Evolutionary conservation across 1,140 invertebrate genomes (phyloP).

Genomic region (Paramacrobiotus metropolitanus): DNA sequence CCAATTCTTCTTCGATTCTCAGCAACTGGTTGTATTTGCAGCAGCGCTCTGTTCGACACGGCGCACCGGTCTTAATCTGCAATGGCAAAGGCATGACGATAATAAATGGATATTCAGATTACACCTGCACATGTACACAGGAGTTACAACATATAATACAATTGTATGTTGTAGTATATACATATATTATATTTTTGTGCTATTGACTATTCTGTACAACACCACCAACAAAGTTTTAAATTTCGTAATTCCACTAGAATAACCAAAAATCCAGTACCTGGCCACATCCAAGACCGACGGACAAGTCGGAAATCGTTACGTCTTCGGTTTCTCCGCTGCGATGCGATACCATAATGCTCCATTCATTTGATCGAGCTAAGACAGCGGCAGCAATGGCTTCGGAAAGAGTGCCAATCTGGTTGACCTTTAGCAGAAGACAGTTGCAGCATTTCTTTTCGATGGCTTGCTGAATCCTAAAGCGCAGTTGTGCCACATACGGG

Average conservation of each 20-base stretch:
- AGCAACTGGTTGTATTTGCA: slow-evolving; percentile 34
- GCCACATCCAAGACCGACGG: slow-evolving; percentile 9
- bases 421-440: neutral
- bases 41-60: slow-evolving; percentile 30
- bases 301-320: slow-evolving; percentile 14
- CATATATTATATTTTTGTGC: no score
- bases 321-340: slow-evolving; percentile 16
- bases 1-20: slow-evolving; percentile 32
- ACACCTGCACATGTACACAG: no score
- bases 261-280: slow-evolving; percentile 6
- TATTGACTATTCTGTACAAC: no score
- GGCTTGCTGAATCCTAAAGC: neutral
- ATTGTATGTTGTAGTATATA: no score
- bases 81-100: neutral
- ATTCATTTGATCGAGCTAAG: neutral
- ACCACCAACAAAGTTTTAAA: neutral
- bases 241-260: neutral
- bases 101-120: no score
- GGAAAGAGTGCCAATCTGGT: slow-evolving; percentile 1
- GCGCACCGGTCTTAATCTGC: slow-evolving; percentile 33
- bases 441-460: slow-evolving; percentile 3
- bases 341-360: slow-evolving; percentile 3
- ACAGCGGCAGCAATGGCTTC: slow-evolving; percentile 1
- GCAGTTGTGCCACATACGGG: no score
- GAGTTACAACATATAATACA: no score